Evolutionary conservation across 2,888 invertebrate genomes (phyloP), one percentile per base, ranked within the genome.

Genomic region (Phengaris alcon): DNA sequence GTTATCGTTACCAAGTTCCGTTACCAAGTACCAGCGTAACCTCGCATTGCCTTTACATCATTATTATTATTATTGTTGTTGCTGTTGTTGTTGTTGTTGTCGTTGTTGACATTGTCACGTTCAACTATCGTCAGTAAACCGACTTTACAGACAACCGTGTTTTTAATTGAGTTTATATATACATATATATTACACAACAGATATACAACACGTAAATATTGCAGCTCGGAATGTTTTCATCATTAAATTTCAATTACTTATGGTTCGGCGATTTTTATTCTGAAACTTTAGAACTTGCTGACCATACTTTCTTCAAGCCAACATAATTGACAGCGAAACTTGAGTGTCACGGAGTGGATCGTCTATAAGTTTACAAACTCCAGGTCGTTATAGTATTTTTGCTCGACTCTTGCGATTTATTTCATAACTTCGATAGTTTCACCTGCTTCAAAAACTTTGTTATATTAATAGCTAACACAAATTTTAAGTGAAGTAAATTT

Each of bases 301-400:
- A 78, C 77, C 77, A 78, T 78, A 35, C 35, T 4, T 35, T 69
- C 77, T 79, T 70, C 70, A 76, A 73, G 74, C 68, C 68, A 75
- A 79, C 79, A 78, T 84, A 83, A 84, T 84, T 84, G 84, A 81
- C 83, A 82, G 81, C 79, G 78, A 80, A 84, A 84, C 81, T 84
- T 82, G 78, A 80, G 77, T 82, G 79, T 81, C 80, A 82, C 80
- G 77, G 68, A 78, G 77, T 78, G 79, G 78, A 77, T 76, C 75
- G 75, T 64, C 74, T 68, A 75, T 72, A 74, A 77, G 75, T 76
- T 77, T 10, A 74, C 64, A 70, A 78, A 79, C 77, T 78, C 55
- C 77, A 78, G 81, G 78, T 77, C 77, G 77, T 80, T 82, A 81
- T 76, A 76, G 76, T 81, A 82, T 80, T 80, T 79, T 80, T 79